A percentile compares a stretch with the other conserved stretches of the same genome.
These are phyloP conservation scores for Microcebus griseorufus DNA, from an alignment of 2,113 vertebrate species.

Conservation along the genomic window DNA sequence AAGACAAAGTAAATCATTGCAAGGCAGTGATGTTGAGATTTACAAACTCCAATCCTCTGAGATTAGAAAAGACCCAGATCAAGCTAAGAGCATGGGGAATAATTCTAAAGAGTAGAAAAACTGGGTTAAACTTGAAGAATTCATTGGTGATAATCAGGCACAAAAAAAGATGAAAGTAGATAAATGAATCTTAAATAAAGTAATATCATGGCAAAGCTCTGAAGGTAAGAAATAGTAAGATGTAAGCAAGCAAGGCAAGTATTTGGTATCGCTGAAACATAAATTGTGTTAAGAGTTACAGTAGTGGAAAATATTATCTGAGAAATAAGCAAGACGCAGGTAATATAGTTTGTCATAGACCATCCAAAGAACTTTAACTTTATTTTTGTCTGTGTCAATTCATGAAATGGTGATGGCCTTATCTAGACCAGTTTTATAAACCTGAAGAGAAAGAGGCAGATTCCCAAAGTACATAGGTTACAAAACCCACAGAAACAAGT, in stretches of 20 bases:
- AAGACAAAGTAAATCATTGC: background rate
- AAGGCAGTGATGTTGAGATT: background rate
- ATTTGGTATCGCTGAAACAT: background rate
- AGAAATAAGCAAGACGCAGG: background rate
- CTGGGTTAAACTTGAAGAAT: background rate
- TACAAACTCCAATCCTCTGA: background rate
- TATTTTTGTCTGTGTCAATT: background rate
- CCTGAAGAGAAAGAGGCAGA: background rate
- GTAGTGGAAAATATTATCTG: background rate
- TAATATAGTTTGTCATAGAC: background rate
- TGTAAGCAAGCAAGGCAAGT: background rate
- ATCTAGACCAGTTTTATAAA: slow-evolving; percentile 23
- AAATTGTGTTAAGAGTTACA: background rate
- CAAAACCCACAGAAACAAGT: background rate
- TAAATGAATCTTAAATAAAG: background rate
- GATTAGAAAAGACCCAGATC: background rate
- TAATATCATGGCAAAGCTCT: background rate
- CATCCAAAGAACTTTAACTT: background rate
- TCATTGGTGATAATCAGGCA: background rate
- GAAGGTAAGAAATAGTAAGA: background rate
- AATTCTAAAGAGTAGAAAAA: background rate
- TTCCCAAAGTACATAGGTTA: background rate
- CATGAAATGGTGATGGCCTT: background rate
- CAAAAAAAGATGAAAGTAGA: background rate
- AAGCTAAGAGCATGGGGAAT: background rate